Conservation (phyloP, 2,797 vertebrate species). For the Dromococcyx pavoninus region DNA sequence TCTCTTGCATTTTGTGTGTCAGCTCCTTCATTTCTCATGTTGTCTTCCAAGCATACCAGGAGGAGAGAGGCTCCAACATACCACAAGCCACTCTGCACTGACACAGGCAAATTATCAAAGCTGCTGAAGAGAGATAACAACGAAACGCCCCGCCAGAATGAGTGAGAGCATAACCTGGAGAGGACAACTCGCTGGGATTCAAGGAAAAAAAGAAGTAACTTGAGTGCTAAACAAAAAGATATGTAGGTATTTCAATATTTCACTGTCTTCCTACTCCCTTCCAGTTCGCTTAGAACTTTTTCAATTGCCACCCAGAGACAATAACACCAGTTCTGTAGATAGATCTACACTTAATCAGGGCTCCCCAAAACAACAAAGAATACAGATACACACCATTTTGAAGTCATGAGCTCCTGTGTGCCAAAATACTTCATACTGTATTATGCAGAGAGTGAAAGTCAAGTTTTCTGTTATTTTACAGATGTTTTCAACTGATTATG, state of each 20-base stretch:
- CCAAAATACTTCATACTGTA: not conserved
- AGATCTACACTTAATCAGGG: not conserved
- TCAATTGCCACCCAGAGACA: not conserved
- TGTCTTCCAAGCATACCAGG: not conserved
- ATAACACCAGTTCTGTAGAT: not conserved
- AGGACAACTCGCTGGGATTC: not conserved
- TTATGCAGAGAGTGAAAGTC: not conserved
- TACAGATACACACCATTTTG: not conserved
- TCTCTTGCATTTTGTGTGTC: not conserved
- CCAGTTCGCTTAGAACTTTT: not conserved
- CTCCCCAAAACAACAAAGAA: not conserved
- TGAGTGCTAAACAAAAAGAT: not conserved
- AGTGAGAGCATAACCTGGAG: not conserved
- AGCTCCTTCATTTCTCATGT: not conserved
- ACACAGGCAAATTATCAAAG: not conserved
- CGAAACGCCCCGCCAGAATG: not conserved
- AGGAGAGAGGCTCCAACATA: not conserved
- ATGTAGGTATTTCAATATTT: not conserved
- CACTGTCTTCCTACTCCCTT: not conserved
- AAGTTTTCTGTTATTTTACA: not conserved
- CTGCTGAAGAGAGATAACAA: not conserved
- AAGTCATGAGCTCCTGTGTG: not conserved
- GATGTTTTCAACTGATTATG: not conserved
- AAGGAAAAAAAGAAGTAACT: not conserved
- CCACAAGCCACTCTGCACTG: accelerated